These are phyloP conservation scores for Tiliacea citrago DNA, from an alignment of 2,888 invertebrate species.

Conservation along the genomic window DNA sequence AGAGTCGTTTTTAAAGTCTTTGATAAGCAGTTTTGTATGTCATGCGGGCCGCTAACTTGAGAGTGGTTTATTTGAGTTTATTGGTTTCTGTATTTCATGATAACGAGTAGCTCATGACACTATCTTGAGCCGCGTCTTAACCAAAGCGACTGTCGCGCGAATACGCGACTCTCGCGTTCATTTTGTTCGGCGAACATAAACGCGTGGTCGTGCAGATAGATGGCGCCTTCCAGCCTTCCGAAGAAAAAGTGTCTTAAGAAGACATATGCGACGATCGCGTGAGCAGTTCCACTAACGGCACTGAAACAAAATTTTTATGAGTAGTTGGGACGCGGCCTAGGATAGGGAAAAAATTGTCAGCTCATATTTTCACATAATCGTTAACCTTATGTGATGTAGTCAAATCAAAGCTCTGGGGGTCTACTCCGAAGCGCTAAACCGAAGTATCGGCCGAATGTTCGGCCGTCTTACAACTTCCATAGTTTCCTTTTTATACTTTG, in stretches of 20 bases:
- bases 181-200: not conserved
- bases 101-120: not conserved
- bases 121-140: not conserved
- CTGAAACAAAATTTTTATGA: too few relatives aligned
- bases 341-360: too few relatives aligned
- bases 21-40: not conserved
- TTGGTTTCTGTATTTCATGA: not conserved
- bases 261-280: not conserved
- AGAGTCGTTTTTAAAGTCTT: not conserved
- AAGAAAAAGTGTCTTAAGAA: not conserved
- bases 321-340: not conserved
- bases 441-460: too few relatives aligned
- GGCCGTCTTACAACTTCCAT: too few relatives aligned
- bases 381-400: not conserved
- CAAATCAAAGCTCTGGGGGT: not conserved
- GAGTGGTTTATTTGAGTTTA: not conserved
- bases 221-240: not conserved
- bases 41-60: not conserved
- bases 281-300: too few relatives aligned
- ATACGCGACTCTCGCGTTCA: not conserved
- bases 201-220: too few relatives aligned
- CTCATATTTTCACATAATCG: not conserved
- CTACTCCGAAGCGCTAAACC: too few relatives aligned
- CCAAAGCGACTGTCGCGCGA: not conserved
- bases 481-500: too few relatives aligned